Conservation (phyloP, 2,888 invertebrate genomes). For the Lasioglossum malachurum region DNA sequence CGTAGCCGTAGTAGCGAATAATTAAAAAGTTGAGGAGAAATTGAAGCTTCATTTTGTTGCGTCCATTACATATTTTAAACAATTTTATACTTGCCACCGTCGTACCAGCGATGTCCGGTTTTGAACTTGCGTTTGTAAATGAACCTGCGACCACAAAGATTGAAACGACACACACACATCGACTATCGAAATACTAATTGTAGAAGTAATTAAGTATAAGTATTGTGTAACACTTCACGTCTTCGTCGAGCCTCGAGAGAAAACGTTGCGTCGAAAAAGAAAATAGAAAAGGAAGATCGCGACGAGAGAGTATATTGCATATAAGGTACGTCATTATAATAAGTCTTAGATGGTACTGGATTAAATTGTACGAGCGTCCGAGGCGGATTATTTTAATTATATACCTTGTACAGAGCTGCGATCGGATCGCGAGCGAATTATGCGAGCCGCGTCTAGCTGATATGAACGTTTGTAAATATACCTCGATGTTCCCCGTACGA, state of each 20-base stretch:
- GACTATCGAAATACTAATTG: background rate
- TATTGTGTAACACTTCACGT: constrained; percentile 18
- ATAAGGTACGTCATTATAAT: background rate
- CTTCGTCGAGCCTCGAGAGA: background rate
- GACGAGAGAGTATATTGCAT: background rate
- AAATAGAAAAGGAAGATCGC: background rate
- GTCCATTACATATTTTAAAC: background rate
- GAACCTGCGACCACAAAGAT: background rate
- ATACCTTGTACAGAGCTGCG: constrained; percentile 34
- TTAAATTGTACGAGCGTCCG: constrained; percentile 13
- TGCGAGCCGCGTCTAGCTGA: background rate
- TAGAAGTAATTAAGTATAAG: background rate
- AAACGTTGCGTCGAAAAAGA: background rate
- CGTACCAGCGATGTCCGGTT: background rate
- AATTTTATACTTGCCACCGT: background rate
- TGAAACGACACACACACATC: background rate
- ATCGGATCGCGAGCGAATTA: background rate
- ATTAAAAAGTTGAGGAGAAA: background rate
- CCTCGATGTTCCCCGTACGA: constrained; percentile 47
- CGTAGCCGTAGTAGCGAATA: background rate
- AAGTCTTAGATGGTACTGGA: constrained; percentile 9
- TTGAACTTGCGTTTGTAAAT: background rate
- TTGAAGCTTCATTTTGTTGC: background rate
- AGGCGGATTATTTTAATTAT: constrained; percentile 27
- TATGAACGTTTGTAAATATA: constrained; percentile 46